Percentiles rank a stretch among this genome's conserved stretches.
phyloP scores from a whole-genome alignment of 1,140 invertebrate species.

The Drosophila simulans region DNA sequence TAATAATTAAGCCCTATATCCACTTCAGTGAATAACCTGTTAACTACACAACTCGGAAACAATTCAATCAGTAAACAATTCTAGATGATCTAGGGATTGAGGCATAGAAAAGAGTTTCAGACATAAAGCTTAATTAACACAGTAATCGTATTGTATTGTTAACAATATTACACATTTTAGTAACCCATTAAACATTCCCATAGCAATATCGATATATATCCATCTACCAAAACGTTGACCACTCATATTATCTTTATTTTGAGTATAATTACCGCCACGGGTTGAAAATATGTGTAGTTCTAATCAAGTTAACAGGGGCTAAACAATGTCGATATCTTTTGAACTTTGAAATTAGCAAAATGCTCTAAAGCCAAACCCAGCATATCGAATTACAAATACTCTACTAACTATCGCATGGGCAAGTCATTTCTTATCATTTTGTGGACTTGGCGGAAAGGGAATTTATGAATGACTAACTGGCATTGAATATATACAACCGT shows the following conservation, averaged over 20 bases:
- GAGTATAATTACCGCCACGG: constrained; percentile 28
- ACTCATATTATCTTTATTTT: constrained; percentile 43
- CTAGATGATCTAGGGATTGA: neutral
- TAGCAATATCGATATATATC: neutral
- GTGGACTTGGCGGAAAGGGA: constrained; percentile 1
- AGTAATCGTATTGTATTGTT: too few relatives aligned
- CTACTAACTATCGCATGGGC: constrained; percentile 6
- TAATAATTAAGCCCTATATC: neutral
- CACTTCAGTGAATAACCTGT: neutral
- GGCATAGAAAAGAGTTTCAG: neutral
- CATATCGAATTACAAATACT: constrained; percentile 22
- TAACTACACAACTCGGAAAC: too few relatives aligned
- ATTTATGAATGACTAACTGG: constrained; percentile 57
- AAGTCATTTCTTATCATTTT: neutral
- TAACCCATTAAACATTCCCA: neutral
- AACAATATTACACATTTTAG: neutral
- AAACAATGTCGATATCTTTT: constrained; percentile 37
- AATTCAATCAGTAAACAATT: too few relatives aligned
- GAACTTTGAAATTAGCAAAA: constrained; percentile 61
- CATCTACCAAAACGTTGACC: constrained; percentile 1
- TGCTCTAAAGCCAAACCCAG: neutral
- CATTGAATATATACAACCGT: constrained; percentile 15
- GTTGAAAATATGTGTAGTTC: constrained; percentile 6
- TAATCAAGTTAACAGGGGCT: constrained; percentile 54
- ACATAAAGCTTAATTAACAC: too few relatives aligned